phyloP scores from a whole-genome alignment of 2,113 vertebrate species.

The Notechis scutatus region DNA sequence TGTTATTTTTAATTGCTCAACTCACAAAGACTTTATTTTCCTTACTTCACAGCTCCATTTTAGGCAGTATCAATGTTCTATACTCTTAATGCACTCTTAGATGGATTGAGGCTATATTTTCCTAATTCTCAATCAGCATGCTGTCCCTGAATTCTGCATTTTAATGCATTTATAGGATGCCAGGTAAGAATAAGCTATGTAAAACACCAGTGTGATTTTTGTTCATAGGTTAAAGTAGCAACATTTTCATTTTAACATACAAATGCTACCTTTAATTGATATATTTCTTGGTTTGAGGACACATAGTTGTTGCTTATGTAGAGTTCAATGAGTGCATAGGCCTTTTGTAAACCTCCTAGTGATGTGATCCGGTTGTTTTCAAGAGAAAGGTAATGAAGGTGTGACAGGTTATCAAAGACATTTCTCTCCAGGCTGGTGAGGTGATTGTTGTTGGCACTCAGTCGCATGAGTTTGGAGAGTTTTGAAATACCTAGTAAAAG shows the following conservation, averaged over 20 bases:
- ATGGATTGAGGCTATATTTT: neutral
- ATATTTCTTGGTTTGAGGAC: conserved; percentile 75
- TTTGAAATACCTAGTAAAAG: conserved; percentile 75
- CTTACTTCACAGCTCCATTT: neutral
- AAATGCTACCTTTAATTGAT: conserved; percentile 75
- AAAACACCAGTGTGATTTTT: neutral
- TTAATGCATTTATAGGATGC: neutral
- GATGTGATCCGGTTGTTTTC: conserved; percentile 81
- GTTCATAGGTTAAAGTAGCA: neutral
- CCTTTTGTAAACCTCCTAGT: conserved; percentile 75
- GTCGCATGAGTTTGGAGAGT: conserved; percentile 71
- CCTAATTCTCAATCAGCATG: neutral
- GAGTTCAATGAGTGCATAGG: conserved; percentile 76
- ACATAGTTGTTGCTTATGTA: conserved; percentile 81
- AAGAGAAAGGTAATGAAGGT: conserved; percentile 78
- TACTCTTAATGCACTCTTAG: neutral
- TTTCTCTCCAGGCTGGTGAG: conserved; percentile 72
- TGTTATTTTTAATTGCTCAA: neutral
- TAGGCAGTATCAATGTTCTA: neutral
- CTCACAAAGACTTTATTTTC: neutral
- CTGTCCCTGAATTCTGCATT: neutral
- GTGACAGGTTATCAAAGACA: conserved; percentile 72
- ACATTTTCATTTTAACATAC: neutral
- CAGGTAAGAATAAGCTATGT: neutral
- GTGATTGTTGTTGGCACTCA: conserved; percentile 80